phyloP scores from a whole-genome alignment of 2,113 vertebrate species.

The Scytalopus superciliaris region DNA sequence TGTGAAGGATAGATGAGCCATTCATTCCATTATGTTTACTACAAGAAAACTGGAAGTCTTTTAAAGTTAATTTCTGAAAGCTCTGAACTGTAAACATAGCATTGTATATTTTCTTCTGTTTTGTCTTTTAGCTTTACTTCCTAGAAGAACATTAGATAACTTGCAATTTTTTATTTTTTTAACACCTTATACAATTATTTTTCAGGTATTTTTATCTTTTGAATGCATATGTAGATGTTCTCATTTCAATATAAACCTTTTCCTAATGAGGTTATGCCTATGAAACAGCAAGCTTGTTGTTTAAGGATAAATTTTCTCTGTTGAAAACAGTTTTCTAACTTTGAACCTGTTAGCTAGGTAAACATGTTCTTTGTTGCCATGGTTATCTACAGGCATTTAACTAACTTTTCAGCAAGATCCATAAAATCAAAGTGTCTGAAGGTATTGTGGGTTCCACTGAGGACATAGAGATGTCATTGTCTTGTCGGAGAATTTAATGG shows the following conservation, averaged over 20 bases:
- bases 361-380: slow-evolving; percentile 1
- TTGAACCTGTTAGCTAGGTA: slow-evolving; percentile 13
- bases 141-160: background rate
- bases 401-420: background rate
- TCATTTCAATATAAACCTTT: slow-evolving; percentile 22
- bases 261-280: background rate
- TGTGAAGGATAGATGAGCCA: background rate
- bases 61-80: background rate
- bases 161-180: background rate
- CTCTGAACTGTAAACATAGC: background rate
- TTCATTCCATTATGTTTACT: background rate
- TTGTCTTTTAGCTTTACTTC: background rate
- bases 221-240: background rate
- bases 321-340: slow-evolving; percentile 26
- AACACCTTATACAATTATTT: background rate
- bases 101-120: background rate
- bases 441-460: background rate
- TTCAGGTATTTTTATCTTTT: background rate
- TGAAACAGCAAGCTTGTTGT: background rate
- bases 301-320: background rate
- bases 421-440: slow-evolving; percentile 9
- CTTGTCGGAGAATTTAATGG: background rate
- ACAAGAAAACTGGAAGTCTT: background rate
- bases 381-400: background rate
- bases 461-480: background rate